These are phyloP conservation scores for Nycticryphes semicollaris DNA, from an alignment of 2,113 vertebrate genomes.

Conservation along the genomic window DNA sequence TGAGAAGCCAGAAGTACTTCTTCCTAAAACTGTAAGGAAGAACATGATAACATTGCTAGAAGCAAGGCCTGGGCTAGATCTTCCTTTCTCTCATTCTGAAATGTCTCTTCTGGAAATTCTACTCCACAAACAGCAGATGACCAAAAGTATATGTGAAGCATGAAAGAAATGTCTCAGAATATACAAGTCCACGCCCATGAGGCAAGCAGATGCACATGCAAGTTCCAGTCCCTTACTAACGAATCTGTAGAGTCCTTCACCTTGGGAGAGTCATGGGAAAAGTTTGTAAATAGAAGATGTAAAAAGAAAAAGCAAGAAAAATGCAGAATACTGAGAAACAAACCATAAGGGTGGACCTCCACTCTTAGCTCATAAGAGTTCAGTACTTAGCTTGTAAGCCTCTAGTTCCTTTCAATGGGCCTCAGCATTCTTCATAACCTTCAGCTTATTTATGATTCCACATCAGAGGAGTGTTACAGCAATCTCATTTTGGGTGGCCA, in stretches of 20 bases:
- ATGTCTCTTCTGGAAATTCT: neutral
- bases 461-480: neutral
- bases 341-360: neutral
- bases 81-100: neutral
- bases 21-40: neutral
- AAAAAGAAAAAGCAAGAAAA: neutral
- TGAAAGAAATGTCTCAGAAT: neutral
- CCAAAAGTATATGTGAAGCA: neutral
- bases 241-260: neutral
- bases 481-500: neutral
- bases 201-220: neutral
- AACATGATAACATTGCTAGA: neutral
- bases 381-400: neutral
- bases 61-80: neutral
- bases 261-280: neutral
- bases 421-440: neutral
- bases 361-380: neutral
- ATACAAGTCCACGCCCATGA: neutral
- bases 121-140: neutral
- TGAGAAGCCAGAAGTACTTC: neutral
- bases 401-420: neutral
- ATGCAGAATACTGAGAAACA: neutral
- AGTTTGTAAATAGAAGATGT: neutral
- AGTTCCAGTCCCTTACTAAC: neutral
- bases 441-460: neutral